Evolutionary conservation across 2,797 vertebrate genomes (phyloP).

Genomic region (Streptopelia turtur): DNA sequence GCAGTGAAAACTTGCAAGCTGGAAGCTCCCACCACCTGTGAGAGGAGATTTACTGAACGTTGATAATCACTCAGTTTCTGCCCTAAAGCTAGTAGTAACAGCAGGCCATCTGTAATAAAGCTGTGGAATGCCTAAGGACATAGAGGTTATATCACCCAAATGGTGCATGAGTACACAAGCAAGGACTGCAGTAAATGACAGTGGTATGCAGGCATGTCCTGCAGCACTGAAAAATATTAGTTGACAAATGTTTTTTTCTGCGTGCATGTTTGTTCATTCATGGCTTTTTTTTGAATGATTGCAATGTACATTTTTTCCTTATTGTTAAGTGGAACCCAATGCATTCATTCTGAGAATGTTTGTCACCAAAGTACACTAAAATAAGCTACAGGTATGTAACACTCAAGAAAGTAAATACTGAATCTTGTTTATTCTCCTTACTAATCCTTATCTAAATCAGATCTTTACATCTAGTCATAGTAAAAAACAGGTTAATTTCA

Average conservation of each 20-base stretch:
- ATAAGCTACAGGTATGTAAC: not conserved
- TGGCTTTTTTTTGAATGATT: not conserved
- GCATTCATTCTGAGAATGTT: not conserved
- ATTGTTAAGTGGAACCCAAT: not conserved
- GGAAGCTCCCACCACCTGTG: not conserved
- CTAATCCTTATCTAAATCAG: not conserved
- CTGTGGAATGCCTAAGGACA: not conserved
- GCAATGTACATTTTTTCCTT: not conserved
- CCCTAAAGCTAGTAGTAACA: not conserved
- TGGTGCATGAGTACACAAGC: not conserved
- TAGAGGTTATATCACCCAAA: not conserved
- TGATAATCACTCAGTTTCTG: not conserved
- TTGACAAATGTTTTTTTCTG: accelerated
- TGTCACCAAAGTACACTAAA: not conserved
- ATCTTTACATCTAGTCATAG: not conserved
- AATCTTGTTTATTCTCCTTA: not conserved
- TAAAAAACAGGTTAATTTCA: not conserved
- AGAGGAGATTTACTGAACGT: not conserved
- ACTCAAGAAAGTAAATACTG: not conserved
- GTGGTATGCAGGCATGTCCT: not conserved
- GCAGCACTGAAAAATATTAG: not conserved
- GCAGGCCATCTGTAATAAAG: not conserved
- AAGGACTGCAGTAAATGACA: not conserved
- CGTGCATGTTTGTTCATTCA: not conserved
- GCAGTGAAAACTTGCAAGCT: not conserved